A percentile compares a stretch with the other conserved stretches of the same genome.
Conservation (phyloP, 2,113 vertebrate species). For the Xyliphius kryptos region DNA sequence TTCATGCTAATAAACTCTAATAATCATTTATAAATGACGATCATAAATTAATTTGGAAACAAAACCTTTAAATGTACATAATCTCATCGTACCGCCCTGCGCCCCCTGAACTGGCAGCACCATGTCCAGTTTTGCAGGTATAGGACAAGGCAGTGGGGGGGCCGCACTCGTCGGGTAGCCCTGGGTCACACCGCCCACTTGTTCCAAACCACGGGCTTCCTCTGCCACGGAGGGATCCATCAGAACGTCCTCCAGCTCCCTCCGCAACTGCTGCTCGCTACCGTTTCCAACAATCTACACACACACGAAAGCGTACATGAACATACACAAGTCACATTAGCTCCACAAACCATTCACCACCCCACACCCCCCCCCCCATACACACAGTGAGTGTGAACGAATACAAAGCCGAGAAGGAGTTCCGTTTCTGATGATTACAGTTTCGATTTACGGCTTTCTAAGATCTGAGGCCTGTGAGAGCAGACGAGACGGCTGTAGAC, state of each 20-base stretch:
- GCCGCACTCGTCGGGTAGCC: conserved; percentile 48
- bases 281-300: conserved; percentile 93
- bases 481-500: too few species aligned
- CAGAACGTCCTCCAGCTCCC: conserved; percentile 91
- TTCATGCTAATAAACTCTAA: too few species aligned
- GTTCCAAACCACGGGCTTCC: conserved; percentile 49
- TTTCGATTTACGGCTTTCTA: too few species aligned
- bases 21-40: too few species aligned
- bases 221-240: conserved; percentile 91
- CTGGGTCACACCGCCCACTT: conserved; percentile 57
- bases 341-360: background rate
- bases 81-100: conserved; percentile 68
- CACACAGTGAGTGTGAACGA: too few species aligned
- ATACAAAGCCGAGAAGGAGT: too few species aligned
- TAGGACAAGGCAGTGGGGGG: conserved; percentile 55
- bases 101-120: conserved; percentile 82
- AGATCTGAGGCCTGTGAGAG: too few species aligned
- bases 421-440: too few species aligned
- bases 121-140: conserved; percentile 80
- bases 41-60: background rate
- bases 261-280: conserved; percentile 92
- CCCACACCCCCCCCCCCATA: too few species aligned
- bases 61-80: background rate
- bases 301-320: background rate
- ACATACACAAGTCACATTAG: background rate